Conservation (phyloP, 2,888 invertebrate genomes). For the Andrena trimmerana region DNA sequence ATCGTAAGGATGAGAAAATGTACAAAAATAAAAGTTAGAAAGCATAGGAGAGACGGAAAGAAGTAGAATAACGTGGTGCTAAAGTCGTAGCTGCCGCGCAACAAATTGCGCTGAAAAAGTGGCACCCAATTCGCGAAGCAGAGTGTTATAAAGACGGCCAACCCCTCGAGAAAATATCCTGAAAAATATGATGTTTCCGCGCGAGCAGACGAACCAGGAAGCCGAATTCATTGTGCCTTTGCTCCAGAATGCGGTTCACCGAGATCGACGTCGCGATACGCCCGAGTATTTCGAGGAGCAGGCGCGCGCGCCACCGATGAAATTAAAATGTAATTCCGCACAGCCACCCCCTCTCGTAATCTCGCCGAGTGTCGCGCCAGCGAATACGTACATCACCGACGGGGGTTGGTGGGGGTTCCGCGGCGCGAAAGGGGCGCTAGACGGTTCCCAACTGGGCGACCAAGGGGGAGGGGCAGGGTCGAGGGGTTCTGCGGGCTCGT, state of each 20-base stretch:
- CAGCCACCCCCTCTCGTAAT: constrained; percentile 74
- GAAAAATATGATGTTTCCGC: neutral
- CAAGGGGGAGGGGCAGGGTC: neutral
- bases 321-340: constrained; percentile 82
- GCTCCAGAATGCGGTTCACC: constrained; percentile 37
- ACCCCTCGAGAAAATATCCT: constrained; percentile 3
- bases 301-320: constrained; percentile 71
- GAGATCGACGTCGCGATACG: constrained; percentile 34
- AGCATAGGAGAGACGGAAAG: no score
- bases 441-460: constrained; percentile 16
- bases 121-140: neutral
- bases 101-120: neutral
- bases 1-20: neutral
- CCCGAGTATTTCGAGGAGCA: constrained; percentile 12
- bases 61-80: no score
- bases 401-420: constrained; percentile 27
- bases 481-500: constrained; percentile 63
- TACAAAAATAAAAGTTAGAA: neutral
- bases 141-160: neutral
- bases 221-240: constrained; percentile 12
- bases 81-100: neutral
- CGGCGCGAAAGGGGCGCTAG: constrained; percentile 21
- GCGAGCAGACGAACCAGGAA: neutral
- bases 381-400: constrained; percentile 57
- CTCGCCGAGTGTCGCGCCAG: constrained; percentile 66